Evolutionary conservation across 1,140 invertebrate genomes (phyloP).

Genomic region (Drosophila subobscura): DNA sequence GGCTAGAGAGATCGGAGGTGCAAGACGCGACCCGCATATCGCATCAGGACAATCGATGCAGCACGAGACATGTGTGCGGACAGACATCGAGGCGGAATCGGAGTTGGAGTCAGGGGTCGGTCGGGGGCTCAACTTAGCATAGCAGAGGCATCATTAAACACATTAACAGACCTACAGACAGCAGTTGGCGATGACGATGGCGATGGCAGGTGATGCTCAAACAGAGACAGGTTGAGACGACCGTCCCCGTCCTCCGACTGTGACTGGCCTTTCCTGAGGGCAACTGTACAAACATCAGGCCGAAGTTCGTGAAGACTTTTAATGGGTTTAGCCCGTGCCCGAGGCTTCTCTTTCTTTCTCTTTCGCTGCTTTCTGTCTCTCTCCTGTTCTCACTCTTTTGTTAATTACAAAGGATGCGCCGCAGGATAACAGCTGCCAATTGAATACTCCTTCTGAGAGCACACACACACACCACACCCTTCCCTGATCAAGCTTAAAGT

Average conservation of each 20-base stretch:
- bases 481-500: conserved; percentile 28
- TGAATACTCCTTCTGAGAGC: conserved; percentile 45
- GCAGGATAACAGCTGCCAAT: conserved; percentile 77
- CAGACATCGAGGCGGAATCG: conserved; percentile 1
- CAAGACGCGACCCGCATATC: conserved; percentile 45
- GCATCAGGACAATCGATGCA: conserved; percentile 59
- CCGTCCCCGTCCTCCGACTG: conserved; percentile 9
- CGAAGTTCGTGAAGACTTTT: conserved; percentile 53
- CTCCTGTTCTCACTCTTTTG: conserved; percentile 19
- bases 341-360: conserved; percentile 27
- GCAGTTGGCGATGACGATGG: conserved; percentile 24
- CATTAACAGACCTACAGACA: conserved; percentile 66
- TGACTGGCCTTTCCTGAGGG: conserved; percentile 23
- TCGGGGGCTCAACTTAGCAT: conserved; percentile 64
- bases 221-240: conserved; percentile 60
- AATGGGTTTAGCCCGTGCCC: conserved; percentile 75
- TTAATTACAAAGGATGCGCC: conserved; percentile 76
- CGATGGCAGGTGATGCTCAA: conserved; percentile 72
- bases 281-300: conserved; percentile 60
- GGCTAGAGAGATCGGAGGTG: conserved; percentile 46
- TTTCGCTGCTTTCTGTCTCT: background rate
- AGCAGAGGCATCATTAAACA: conserved; percentile 78
- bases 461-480: too few species aligned
- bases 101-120: conserved; percentile 2
- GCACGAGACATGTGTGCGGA: conserved; percentile 62